Percentiles rank a stretch among this genome's conserved stretches.
phyloP scores from a whole-genome alignment of 2,797 vertebrate genomes.

The Microctenopoma stevenorrisi region DNA sequence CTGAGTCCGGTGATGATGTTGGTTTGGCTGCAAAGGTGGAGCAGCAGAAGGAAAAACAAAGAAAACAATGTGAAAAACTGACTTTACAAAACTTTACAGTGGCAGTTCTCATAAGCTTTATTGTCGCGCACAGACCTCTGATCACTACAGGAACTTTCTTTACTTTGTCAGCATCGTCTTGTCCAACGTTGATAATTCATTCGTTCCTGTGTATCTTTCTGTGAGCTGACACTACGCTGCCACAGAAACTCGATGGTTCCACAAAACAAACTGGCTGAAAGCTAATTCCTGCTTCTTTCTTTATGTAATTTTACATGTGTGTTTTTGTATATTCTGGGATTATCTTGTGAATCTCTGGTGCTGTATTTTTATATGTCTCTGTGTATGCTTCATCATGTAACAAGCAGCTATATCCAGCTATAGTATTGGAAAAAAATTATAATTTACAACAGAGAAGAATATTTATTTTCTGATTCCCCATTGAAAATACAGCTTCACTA shows the following conservation, averaged over 20 bases:
- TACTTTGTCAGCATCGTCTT: neutral
- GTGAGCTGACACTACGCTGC: conserved; percentile 5
- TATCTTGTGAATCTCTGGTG: conserved; percentile 1
- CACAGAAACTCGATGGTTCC: neutral
- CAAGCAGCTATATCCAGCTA: conserved; percentile 10
- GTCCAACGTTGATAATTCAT: neutral
- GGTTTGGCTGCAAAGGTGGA: too few species aligned
- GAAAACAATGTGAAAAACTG: neutral
- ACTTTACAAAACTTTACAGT: neutral
- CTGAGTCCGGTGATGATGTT: neutral
- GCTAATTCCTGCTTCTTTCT: neutral
- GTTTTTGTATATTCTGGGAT: conserved; percentile 13
- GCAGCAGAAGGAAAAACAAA: too few species aligned
- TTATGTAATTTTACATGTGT: neutral
- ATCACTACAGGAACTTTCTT: conserved; percentile 2
- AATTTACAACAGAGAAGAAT: conserved; percentile 3
- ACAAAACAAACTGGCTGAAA: neutral
- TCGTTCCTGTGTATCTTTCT: neutral
- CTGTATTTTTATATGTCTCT: conserved; percentile 25
- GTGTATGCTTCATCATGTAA: neutral
- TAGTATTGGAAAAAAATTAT: conserved; percentile 31
- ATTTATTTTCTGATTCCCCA: conserved; percentile 12
- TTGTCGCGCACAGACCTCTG: neutral
- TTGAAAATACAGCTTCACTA: neutral
- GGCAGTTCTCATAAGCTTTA: neutral